phyloP scores from a whole-genome alignment of 2,113 vertebrate genomes.

The Delphinapterus leucas region DNA sequence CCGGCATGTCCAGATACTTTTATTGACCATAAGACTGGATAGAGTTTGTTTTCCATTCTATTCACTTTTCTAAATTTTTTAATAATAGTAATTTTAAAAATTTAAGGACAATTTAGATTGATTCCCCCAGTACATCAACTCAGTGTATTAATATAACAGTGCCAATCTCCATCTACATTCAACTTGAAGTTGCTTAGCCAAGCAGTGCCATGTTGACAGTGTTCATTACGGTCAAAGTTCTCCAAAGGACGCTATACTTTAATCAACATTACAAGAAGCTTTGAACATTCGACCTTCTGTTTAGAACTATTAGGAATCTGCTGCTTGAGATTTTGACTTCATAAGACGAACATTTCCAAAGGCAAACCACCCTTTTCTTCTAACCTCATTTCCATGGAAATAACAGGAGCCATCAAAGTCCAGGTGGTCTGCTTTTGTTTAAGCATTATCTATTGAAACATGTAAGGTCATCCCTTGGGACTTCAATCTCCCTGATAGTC shows the following conservation, averaged over 20 bases:
- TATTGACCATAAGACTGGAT: background rate
- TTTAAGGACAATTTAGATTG: background rate
- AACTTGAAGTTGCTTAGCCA: background rate
- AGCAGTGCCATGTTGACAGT: background rate
- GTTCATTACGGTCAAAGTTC: background rate
- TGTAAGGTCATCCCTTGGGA: background rate
- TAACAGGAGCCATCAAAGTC: background rate
- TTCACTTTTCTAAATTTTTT: background rate
- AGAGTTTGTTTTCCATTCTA: background rate
- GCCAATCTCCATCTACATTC: background rate
- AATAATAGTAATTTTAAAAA: background rate
- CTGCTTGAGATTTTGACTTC: background rate
- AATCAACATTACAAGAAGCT: slow-evolving; percentile 5
- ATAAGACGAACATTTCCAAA: background rate
- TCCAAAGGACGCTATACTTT: background rate
- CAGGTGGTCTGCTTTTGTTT: background rate
- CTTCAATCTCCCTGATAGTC: background rate
- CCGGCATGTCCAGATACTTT: background rate
- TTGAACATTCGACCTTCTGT: background rate
- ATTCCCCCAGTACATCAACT: background rate
- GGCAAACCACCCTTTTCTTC: background rate
- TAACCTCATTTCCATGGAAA: background rate
- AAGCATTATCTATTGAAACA: background rate
- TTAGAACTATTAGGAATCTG: background rate
- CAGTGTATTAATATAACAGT: background rate